Conservation (phyloP, 2,888 invertebrate genomes). For the Dermolepida albohirtum region DNA sequence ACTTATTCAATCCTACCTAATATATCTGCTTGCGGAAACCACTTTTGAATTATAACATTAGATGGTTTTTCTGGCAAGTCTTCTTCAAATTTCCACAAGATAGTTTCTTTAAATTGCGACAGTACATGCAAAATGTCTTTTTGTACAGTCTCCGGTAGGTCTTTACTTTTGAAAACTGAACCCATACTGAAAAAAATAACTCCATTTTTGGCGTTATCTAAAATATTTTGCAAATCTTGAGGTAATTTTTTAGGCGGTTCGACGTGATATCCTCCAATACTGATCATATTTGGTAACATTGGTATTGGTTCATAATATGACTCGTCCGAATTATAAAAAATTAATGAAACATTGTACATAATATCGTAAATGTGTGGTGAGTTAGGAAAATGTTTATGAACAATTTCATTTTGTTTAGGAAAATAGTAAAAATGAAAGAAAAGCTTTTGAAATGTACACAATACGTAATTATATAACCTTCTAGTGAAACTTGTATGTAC, state of each 20-base stretch:
- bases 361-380: conserved; percentile 45
- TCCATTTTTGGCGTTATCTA: conserved; percentile 57
- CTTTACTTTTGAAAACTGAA: conserved; percentile 55
- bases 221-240: conserved; percentile 54
- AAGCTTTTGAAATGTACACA: conserved; percentile 1
- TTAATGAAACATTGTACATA: conserved; percentile 48
- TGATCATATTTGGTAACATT: conserved; percentile 48
- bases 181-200: conserved; percentile 61
- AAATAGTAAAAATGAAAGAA: conserved; percentile 32
- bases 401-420: conserved; percentile 44
- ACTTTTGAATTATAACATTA: conserved; percentile 63
- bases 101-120: conserved; percentile 56
- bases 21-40: conserved; percentile 64
- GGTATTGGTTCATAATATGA: conserved; percentile 44
- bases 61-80: conserved; percentile 58
- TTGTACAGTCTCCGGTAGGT: conserved; percentile 53
- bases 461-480: conserved; percentile 40
- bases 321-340: conserved; percentile 48
- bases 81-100: conserved; percentile 61
- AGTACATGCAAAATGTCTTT: conserved; percentile 56
- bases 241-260: conserved; percentile 43
- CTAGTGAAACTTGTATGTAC: conserved; percentile 41
- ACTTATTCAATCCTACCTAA: conserved; percentile 44
- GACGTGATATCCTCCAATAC: conserved; percentile 50
- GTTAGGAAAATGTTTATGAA: conserved; percentile 46